Evolutionary conservation across 2,797 vertebrate species (phyloP), one percentile per base, ranked within the genome.

Genomic region (Avahi laniger): DNA sequence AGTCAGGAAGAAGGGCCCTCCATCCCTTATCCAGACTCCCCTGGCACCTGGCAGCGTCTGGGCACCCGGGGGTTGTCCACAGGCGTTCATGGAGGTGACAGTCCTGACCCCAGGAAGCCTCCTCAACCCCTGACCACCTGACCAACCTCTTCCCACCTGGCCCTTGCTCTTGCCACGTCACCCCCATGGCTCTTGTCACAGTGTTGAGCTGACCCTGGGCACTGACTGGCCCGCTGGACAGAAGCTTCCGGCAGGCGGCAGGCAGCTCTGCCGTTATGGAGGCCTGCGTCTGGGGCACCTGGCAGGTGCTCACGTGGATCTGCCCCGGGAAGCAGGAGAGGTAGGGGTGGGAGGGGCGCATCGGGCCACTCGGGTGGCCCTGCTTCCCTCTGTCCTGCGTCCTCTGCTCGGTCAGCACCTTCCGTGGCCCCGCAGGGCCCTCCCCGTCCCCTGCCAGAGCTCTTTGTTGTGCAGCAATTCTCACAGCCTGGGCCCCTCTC

Each of bases 321-420:
- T 14, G 14, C 2, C 17, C 17, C 0, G 1, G 12, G 46, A 57
- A 7, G 30, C 1, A 61, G 12, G 18, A 52, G 12, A 7, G 46
- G 2, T 2, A 18, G 3, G 1, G 4, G 6, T 0, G 8, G 14
- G 33, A 15, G 20, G 78, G 61, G 46, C 2, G 0, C 33, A 28
- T 6, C 5, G 4, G 48, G 22, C 4, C 30, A 11, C 26, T 38
- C 1, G 2, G 4, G 33, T 1, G 6, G 46, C 59, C 18, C 48
- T 72, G 76, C 33, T 2, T 7, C 33, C 72, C 43, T 13, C 46
- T 78, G 4, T 22, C 24, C 18, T 18, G 26, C 13, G 61, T 89
- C 78, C 46, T 11, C 84, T n/a, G 30, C 85, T 4, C 0, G 2
- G n/a, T 70, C 54, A 20, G 3, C 10, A 9, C 57, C 15, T 0